Percentiles rank a stretch among this genome's conserved stretches.
These are phyloP conservation scores for Nesometra sesokonis DNA, from an alignment of 35 echinoderm and acorn worm species.

Conservation along the genomic window DNA sequence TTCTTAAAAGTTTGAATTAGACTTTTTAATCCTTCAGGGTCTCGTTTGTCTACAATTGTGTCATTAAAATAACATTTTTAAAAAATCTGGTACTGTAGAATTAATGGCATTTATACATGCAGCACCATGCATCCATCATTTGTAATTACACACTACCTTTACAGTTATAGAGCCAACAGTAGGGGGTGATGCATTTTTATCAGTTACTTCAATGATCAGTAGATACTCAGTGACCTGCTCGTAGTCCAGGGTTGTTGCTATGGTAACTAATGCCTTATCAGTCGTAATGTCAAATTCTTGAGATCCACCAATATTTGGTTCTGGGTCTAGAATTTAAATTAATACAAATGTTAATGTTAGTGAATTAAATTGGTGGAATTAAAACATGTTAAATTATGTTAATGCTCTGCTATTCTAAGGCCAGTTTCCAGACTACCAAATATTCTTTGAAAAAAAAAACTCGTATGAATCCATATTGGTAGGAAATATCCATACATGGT, in stretches of 20 bases:
- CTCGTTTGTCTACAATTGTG: too few relatives aligned
- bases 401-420: neutral
- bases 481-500: too few relatives aligned
- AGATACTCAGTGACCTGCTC: conserved; percentile 49
- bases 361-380: neutral
- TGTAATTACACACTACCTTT: conserved; percentile 42
- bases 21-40: neutral
- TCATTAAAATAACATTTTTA: too few relatives aligned
- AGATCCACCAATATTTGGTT: conserved; percentile 29
- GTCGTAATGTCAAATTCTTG: conserved; percentile 54
- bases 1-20: too few relatives aligned
- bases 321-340: conserved; percentile 17
- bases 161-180: conserved; percentile 42
- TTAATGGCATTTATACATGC: too few relatives aligned
- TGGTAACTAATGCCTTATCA: conserved; percentile 55
- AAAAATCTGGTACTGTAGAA: too few relatives aligned
- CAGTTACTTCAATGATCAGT: conserved; percentile 44
- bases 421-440: too few relatives aligned
- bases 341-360: neutral
- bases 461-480: too few relatives aligned
- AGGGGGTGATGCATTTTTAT: conserved; percentile 51
- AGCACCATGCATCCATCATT: too few relatives aligned
- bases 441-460: too few relatives aligned
- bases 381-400: neutral
- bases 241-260: conserved; percentile 47